Evolutionary conservation across 2,888 invertebrate genomes (phyloP).

Genomic region (Sycophila texana): DNA sequence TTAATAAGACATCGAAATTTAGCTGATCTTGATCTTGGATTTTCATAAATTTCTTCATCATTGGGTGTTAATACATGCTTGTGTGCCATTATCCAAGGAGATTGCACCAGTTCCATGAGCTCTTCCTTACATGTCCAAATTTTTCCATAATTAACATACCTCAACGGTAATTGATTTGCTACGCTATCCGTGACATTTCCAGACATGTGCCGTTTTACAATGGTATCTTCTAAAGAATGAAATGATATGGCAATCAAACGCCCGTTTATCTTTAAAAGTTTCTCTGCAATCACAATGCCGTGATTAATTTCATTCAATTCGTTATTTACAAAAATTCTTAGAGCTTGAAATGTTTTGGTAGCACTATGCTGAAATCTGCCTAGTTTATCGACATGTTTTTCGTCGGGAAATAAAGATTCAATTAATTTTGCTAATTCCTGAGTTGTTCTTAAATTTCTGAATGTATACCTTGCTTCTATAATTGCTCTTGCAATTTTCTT

Average conservation of each 20-base stretch:
- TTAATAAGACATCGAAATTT: slow-evolving; percentile 90
- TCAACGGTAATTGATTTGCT: slow-evolving; percentile 84
- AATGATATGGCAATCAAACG: slow-evolving; percentile 90
- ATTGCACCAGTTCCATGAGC: slow-evolving; percentile 80
- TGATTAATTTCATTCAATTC: slow-evolving; percentile 96
- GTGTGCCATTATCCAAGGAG: slow-evolving; percentile 86
- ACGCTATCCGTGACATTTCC: slow-evolving; percentile 86
- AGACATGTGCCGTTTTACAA: slow-evolving; percentile 91
- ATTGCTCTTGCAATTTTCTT: slow-evolving; percentile 91
- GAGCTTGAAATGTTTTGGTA: slow-evolving; percentile 94
- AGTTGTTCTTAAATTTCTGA: slow-evolving; percentile 88
- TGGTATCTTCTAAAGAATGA: slow-evolving; percentile 95
- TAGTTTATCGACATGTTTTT: slow-evolving; percentile 82
- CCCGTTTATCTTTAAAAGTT: slow-evolving; percentile 87
- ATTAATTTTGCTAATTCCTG: slow-evolving; percentile 87
- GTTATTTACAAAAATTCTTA: slow-evolving; percentile 96
- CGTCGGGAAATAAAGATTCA: slow-evolving; percentile 79
- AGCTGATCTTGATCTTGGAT: slow-evolving; percentile 93
- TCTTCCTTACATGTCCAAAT: slow-evolving; percentile 79
- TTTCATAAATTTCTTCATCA: slow-evolving; percentile 84
- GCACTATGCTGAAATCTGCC: slow-evolving; percentile 87
- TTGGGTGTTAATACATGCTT: slow-evolving; percentile 88
- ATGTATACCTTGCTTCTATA: slow-evolving; percentile 87
- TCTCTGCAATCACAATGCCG: slow-evolving; percentile 86
- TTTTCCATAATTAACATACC: slow-evolving; percentile 82